Base-by-base conservation (phyloP, 2,113 vertebrate genomes). In the Nannospalax galili region DNA sequence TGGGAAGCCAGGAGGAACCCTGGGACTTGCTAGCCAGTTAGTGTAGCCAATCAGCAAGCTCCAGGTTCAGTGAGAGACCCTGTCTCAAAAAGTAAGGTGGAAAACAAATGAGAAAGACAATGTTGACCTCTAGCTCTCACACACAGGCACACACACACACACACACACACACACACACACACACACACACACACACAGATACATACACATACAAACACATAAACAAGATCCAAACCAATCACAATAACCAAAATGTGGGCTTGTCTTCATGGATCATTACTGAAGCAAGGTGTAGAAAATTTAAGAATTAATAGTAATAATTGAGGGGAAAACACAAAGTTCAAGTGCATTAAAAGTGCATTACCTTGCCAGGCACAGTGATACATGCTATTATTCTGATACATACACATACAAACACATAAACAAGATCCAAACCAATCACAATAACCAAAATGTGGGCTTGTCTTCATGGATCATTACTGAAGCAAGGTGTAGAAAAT, bases 281-380 rank as follows among this genome's bases (percentile, higher is more conserved):
- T 48, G 56, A 89, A 88, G 42, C 5, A 64, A 5, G 30, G 7
- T 67, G 10, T 19, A 86, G 16, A 37, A 56, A 93, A 90, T 22
- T 70, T 35, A 95, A 69, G 48, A 90, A 90, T 86, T 52, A 52
- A 82, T 75, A 84, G 35, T 24, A 12, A 92, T 19, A 84, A 94
- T 48, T 52, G 81, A 11, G 17, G 75, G 65, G 60, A 86, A 95
- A 94, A 88, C 4, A 93, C 7, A 48, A 79, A 85, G 17, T 45
- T 52, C 37, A 89, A 85, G 26, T 81, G 80, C 26, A 88, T 73
- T 32, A 0, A 84, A 94, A 67, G 32, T 65, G 37, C 7, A 52
- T 88, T 69, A 42, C 65, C 73, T 78, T n/a, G 35, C 35, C 30
- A 37, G 69, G 35, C 17, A 37, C 4, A 7, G 69, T 19, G 17